Conservation (phyloP, 2,113 vertebrate genomes). For the Upupa epops region DNA sequence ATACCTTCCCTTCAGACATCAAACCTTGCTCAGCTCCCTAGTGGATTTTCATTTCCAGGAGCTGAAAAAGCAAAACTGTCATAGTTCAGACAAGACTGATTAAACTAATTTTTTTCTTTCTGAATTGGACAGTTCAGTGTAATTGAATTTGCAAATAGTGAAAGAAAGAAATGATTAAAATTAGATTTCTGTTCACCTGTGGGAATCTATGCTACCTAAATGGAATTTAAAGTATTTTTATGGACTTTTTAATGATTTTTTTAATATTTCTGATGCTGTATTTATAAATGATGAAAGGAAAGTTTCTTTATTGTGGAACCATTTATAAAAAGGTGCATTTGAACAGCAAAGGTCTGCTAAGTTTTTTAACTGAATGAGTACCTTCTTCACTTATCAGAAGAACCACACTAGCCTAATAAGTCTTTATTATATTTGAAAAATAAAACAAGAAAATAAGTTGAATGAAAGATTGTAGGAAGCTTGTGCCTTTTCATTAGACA, state of each 20-base stretch:
- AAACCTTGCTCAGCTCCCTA: neutral
- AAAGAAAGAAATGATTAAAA: slow-evolving; percentile 31
- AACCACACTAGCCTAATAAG: neutral
- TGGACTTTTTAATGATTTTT: neutral
- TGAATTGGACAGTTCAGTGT: neutral
- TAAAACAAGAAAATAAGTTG: neutral
- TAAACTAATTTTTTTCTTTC: neutral
- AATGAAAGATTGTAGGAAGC: neutral
- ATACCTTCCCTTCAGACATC: neutral
- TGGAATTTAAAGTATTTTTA: neutral
- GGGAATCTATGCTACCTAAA: neutral
- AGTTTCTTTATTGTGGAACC: neutral
- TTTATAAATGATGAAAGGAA: neutral
- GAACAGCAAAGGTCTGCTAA: neutral
- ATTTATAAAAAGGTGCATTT: neutral
- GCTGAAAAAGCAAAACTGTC: neutral
- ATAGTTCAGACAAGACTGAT: slow-evolving; percentile 30
- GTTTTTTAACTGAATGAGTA: neutral
- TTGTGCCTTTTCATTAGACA: neutral
- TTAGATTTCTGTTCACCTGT: neutral
- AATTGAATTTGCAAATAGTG: slow-evolving; percentile 41
- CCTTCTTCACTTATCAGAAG: neutral
- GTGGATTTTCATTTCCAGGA: neutral
- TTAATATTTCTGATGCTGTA: neutral
- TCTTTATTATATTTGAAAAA: neutral